Evolutionary conservation across 2,113 vertebrate genomes (phyloP), one percentile per base, ranked within the genome.

Genomic region (Periophthalmodon schlosseri): DNA sequence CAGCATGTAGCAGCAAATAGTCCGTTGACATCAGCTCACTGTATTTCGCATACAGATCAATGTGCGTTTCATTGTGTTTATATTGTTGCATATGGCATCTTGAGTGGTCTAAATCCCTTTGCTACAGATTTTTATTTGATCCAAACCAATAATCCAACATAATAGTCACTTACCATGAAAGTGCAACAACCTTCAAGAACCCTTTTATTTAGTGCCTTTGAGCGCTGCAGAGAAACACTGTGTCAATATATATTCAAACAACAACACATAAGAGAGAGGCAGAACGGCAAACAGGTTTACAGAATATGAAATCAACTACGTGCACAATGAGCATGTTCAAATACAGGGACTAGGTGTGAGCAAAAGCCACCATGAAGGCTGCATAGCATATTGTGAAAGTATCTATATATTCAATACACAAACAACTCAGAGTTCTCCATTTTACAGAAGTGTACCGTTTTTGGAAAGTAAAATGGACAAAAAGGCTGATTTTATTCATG

Each of bases 281-380:
- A 63, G 76, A 78, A 87, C 78, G 75, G 81, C 73, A 76, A 83
- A 79, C 60, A 52, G 77, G 72, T 68, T 65, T 68, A 11, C 74
- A 83, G 87, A 83, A 83, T 71, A 74, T 68, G 78, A 86, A 90
- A 91, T 84, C 78, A 89, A 83, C 80, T 56, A 77, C 28, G 36
- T 88, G 86, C 91, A 91, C 90, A 92, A 90, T 87, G 81, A 91
- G 82, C 68, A 60, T 77, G 78, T 89, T 91, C 75, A 88, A 83
- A 92, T 68, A 70, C 73, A 86, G 74, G 66, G 80, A 73, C 20
- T 52, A 77, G 63, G 73, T 77, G 71, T 72, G 83, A 81, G 78
- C 69, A 1, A 86, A 85, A 75, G 75, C 78, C 68, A 0, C 63
- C 72, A 80, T 82, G 86, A 88, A 10, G 8, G 39, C 8, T 44